Evolutionary conservation across 2,113 vertebrate species (phyloP).

Genomic region (Ranitomeya imitator): DNA sequence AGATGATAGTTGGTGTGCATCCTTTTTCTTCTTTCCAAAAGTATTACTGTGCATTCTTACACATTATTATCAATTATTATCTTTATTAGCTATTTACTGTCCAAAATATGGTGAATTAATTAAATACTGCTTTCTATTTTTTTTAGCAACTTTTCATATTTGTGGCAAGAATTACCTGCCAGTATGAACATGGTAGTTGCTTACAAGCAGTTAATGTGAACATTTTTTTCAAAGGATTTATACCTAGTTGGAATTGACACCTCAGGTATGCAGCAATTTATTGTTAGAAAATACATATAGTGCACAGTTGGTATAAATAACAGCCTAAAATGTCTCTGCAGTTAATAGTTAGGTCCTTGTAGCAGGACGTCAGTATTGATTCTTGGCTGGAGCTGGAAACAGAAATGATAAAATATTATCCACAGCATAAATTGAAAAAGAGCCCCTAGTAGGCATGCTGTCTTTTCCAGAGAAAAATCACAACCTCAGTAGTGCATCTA

Average conservation of each 20-base stretch:
- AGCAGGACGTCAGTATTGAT: conserved; percentile 17
- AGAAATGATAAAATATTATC: conserved; percentile 33
- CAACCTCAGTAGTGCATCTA: background rate
- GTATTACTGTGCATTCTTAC: background rate
- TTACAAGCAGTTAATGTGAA: conserved; percentile 1
- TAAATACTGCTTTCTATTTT: background rate
- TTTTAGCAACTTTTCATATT: background rate
- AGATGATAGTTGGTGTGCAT: background rate
- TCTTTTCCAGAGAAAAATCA: background rate
- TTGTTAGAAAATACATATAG: background rate
- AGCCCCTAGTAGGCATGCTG: background rate
- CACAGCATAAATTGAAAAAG: conserved; percentile 21
- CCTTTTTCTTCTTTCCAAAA: background rate
- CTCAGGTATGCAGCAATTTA: conserved; percentile 30
- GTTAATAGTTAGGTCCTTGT: conserved; percentile 34
- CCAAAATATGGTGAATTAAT: background rate
- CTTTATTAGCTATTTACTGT: background rate
- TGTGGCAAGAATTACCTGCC: background rate
- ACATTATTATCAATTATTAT: background rate
- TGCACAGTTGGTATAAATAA: conserved; percentile 39
- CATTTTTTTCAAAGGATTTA: background rate
- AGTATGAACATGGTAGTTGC: background rate
- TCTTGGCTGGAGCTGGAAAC: conserved; percentile 8
- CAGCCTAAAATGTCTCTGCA: conserved; percentile 38
- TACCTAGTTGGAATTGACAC: conserved; percentile 21